phyloP scores from a whole-genome alignment of 2,797 vertebrate species.

The Urosaurus nigricauda region DNA sequence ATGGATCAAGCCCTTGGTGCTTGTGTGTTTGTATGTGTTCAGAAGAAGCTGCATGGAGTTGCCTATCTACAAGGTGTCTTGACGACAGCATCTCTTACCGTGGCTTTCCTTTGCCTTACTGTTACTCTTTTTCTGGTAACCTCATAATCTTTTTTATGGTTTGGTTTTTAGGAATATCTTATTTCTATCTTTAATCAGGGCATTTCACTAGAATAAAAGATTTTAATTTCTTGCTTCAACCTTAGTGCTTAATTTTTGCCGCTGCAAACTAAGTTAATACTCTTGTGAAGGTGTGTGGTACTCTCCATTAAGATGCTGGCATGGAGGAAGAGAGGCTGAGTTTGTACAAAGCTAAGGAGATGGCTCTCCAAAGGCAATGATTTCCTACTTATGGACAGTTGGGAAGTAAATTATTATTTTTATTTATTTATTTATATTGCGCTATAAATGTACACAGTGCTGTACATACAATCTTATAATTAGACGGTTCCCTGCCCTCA shows the following conservation, averaged over 20 bases:
- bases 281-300: no score
- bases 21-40: background rate
- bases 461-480: no score
- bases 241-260: background rate
- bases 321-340: background rate
- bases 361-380: background rate
- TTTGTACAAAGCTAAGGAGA: background rate
- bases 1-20: background rate
- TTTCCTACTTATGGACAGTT: background rate
- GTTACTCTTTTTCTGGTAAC: background rate
- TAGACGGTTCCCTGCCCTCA: no score
- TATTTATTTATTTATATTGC: no score
- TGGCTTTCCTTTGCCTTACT: background rate
- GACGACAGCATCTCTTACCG: background rate
- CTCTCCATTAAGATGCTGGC: no score
- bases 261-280: no score
- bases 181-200: background rate
- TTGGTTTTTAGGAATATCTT: background rate
- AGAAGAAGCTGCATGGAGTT: background rate
- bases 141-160: background rate
- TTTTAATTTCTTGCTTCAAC: background rate
- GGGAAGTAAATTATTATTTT: background rate
- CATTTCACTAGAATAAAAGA: background rate
- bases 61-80: no score
- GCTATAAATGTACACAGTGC: no score